A percentile compares a stretch with the other conserved stretches of the same genome.
phyloP scores from a whole-genome alignment of 2,888 invertebrate species.

The Nysson spinosus region DNA sequence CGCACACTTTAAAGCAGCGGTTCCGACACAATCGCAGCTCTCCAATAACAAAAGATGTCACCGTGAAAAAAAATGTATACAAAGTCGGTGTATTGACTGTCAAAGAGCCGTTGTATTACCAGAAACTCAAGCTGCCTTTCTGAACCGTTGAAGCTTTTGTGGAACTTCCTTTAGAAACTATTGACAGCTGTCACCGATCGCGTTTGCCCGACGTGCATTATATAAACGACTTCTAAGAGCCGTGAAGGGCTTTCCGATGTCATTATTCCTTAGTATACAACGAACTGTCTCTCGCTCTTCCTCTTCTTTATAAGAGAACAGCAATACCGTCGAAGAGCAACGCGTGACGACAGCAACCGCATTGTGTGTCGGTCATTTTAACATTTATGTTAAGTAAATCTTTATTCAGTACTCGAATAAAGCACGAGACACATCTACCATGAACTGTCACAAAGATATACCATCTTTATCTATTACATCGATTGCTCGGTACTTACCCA shows the following conservation, averaged over 20 bases:
- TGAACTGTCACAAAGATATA: too few relatives aligned
- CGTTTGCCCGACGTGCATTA: conserved; percentile 44
- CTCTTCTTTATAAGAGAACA: neutral
- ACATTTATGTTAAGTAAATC: too few relatives aligned
- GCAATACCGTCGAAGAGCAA: conserved; percentile 5
- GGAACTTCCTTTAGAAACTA: conserved; percentile 51
- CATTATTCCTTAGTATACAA: conserved; percentile 35
- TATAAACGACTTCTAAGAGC: conserved; percentile 45
- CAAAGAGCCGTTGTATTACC: conserved; percentile 14
- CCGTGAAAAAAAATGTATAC: neutral
- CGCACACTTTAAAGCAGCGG: too few relatives aligned
- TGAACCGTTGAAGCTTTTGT: conserved; percentile 39
- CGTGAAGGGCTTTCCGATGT: conserved; percentile 30
- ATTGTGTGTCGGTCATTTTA: neutral
- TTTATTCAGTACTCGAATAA: too few relatives aligned
- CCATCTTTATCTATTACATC: too few relatives aligned
- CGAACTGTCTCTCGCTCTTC: conserved; percentile 30
- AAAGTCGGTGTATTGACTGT: conserved; percentile 18
- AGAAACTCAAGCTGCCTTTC: conserved; percentile 18
- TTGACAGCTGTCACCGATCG: conserved; percentile 53
- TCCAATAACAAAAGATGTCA: conserved; percentile 10
- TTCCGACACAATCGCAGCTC: neutral
- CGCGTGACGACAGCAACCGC: neutral
- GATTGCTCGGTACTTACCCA: too few relatives aligned
- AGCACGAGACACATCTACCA: too few relatives aligned